A percentile compares a stretch with the other conserved stretches of the same genome.
phyloP scores from a whole-genome alignment of 2,797 vertebrate genomes.

The Rhadinocentrus ornatus region DNA sequence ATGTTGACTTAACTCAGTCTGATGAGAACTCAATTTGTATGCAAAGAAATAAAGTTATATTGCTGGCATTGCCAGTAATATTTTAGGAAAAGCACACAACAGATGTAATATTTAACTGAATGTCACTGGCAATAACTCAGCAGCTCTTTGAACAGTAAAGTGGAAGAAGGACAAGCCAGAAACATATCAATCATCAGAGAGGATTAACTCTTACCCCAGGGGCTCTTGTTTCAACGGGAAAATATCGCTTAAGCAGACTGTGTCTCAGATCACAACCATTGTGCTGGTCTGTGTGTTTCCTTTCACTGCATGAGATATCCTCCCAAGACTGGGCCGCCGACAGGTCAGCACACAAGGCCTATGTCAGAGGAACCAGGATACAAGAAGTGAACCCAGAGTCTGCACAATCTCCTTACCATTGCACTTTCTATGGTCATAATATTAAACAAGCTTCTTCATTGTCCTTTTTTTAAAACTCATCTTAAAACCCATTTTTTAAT shows the following conservation, averaged over 20 bases:
- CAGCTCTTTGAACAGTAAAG: constrained; percentile 32
- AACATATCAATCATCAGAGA: constrained; percentile 41
- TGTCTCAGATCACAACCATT: constrained; percentile 54
- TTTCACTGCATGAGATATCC: constrained; percentile 42
- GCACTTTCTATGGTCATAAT: too few species aligned
- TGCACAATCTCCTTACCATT: constrained; percentile 36
- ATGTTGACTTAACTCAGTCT: constrained; percentile 47
- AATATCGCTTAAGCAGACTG: constrained; percentile 43
- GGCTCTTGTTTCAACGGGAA: constrained; percentile 41
- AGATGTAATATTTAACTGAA: constrained; percentile 14
- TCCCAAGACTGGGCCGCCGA: constrained; percentile 43
- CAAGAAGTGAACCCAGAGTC: constrained; percentile 46
- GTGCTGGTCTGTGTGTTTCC: constrained; percentile 44
- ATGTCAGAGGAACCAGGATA: constrained; percentile 40
- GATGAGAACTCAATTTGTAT: constrained; percentile 24
- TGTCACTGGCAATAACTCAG: constrained; percentile 26
- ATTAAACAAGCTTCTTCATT: too few species aligned
- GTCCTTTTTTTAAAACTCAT: too few species aligned
- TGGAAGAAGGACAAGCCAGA: constrained; percentile 26
- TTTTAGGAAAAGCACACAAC: constrained; percentile 24
- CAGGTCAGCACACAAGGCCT: constrained; percentile 59
- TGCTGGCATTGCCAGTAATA: constrained; percentile 10
- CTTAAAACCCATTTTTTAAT: too few species aligned
- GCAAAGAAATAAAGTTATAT: constrained; percentile 19
- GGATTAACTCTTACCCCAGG: constrained; percentile 38